These are phyloP conservation scores for Phasia obesa DNA, from an alignment of 2,888 invertebrate genomes.

Conservation along the genomic window DNA sequence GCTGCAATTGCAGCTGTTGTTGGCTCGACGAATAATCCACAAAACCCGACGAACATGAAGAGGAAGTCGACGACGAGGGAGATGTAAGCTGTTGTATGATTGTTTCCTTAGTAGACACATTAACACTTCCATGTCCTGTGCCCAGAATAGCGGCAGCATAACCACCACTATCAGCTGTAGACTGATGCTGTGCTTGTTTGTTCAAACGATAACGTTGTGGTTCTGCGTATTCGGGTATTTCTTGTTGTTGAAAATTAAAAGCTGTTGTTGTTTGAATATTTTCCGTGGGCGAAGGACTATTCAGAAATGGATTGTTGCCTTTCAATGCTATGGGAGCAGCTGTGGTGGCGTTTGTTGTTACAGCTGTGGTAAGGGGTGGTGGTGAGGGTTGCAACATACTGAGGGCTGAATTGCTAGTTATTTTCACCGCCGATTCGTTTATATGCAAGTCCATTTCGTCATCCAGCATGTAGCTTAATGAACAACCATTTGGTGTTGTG, in stretches of 20 bases:
- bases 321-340: constrained; percentile 80
- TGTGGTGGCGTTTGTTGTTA: constrained; percentile 73
- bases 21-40: constrained; percentile 76
- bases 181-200: constrained; percentile 77
- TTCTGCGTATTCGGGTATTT: constrained; percentile 80
- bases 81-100: constrained; percentile 82
- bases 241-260: constrained; percentile 67
- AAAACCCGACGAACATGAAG: constrained; percentile 73
- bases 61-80: constrained; percentile 59
- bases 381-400: constrained; percentile 75
- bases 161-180: constrained; percentile 78
- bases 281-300: constrained; percentile 79
- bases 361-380: constrained; percentile 76
- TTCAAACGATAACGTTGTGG: constrained; percentile 79
- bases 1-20: constrained; percentile 72
- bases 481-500: constrained; percentile 64
- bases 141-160: constrained; percentile 38
- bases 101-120: constrained; percentile 59
- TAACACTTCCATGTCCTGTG: constrained; percentile 39
- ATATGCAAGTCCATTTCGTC: constrained; percentile 78
- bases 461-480: constrained; percentile 68
- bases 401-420: constrained; percentile 71
- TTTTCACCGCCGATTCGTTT: constrained; percentile 75
- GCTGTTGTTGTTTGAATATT: constrained; percentile 43
- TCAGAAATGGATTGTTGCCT: constrained; percentile 79